Base-by-base conservation (phyloP, 2,797 vertebrate species). In the Myripristis jacobus region DNA sequence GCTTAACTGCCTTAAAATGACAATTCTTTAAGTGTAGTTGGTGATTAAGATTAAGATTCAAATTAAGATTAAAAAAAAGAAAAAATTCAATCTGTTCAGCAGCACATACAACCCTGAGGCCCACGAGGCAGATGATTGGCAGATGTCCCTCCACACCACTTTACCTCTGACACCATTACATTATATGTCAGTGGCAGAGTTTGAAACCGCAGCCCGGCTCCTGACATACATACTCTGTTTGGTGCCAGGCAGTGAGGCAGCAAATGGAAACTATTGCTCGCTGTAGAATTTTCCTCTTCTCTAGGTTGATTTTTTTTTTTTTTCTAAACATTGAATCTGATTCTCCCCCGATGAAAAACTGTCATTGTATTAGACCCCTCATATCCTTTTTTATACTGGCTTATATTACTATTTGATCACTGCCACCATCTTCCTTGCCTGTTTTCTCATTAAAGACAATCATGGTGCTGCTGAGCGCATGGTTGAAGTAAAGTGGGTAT, bases 231-330 rank as follows among this genome's bases (percentile, higher is more conserved):
- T 41, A 12, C 38, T 41, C 38, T 41, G 13, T 12, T 41, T 0
- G 4, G 38, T 41, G 38, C 12, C 12, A 41, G 3, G 38, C 27
- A 6, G 3, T 29, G 27, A 29, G 6, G 3, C 27, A 29, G 6
- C 25, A 8, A 59, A 34, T 70, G 75, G 69, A 59, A 70, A 82
- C 59, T 64, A 29, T 13, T 44, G 56, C 53, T 55, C 25, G 25
- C 55, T 12, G 58, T 47, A 48, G 48, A 24, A 67, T 36, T 16
- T 53, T 59, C 2, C 19, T 59, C 2, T 41, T 6, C 3, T 8
- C 36, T 38, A 11, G 3, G 11, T 11, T 10, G 6, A 1, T 38
- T 38, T 38, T 38, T 38, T 38, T 38, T 38, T 10, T 38, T 38
- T 10, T 12, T 3, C 4, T 41, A 15, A 22, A 60, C 15, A 56